Conservation (phyloP, 1,140 invertebrate genomes). For the Hycleus phaleratus region DNA sequence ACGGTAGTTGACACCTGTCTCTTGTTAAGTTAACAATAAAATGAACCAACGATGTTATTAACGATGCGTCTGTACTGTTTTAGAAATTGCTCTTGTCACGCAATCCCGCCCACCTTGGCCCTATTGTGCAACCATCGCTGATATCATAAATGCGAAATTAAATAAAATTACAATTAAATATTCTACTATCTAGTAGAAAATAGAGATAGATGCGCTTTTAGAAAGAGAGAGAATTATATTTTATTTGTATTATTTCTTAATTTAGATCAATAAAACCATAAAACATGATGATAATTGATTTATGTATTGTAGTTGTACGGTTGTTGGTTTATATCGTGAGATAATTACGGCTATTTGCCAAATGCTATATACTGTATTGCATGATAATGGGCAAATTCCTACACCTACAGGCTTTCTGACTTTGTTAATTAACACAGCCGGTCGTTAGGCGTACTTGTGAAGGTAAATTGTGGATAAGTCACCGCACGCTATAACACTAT, state of each 20-base stretch:
- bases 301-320: not conserved
- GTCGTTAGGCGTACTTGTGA: conserved; percentile 1
- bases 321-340: conserved; percentile 8
- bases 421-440: conserved; percentile 12
- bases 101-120: conserved; percentile 8
- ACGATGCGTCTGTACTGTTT: conserved; percentile 11
- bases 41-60: conserved; percentile 12
- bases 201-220: not conserved
- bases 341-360: conserved; percentile 20
- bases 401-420: conserved; percentile 9
- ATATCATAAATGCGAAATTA: not conserved
- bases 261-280: not conserved
- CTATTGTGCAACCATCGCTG: not conserved
- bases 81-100: conserved; percentile 13
- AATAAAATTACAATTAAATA: not conserved
- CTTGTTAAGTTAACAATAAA: conserved; percentile 15
- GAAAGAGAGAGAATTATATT: not conserved
- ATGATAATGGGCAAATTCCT: conserved; percentile 13
- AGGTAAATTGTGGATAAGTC: conserved; percentile 5
- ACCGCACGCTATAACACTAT: conserved; percentile 4
- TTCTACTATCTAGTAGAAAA: no score
- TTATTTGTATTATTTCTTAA: not conserved
- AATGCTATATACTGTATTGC: conserved; percentile 9
- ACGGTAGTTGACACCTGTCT: conserved; percentile 15
- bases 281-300: not conserved